Base-by-base conservation (phyloP, 2,113 vertebrate genomes). In the Thamnaconus septentrionalis region DNA sequence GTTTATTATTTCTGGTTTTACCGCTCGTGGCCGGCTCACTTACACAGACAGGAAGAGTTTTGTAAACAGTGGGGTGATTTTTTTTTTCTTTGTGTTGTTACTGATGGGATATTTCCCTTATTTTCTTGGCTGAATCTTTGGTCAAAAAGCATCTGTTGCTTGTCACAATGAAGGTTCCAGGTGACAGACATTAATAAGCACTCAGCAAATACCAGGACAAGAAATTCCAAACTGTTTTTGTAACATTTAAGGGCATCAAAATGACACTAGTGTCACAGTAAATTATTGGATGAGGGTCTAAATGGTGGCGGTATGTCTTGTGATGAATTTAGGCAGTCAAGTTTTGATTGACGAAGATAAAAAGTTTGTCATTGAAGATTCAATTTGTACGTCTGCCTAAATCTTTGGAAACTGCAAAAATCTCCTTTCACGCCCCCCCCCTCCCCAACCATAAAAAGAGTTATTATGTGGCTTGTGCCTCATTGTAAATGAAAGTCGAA, bases 161-260 rank as follows among this genome's bases (percentile, higher is more conserved):
- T 86, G 88, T 90, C 89, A 88, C 80, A 89, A 78, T 77, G 80
- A 80, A 83, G 73, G 88, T 90, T 91, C 84, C 58, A 72, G 82
- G 76, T 84, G 86, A 84, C 75, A 88, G 83, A 61, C 72, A 89
- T 85, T 83, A 88, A 89, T 87, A 85, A 78, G 82, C 79, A 69
- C 51, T 81, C 76, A 84, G 78, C 77, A 75, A 85, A 75, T 83
- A 80, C 66, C 79, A 80, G 85, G 82, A 71, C 81, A 77, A 73
- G 74, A 81, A 84, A 82, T 81, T 83, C 78, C 81, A 74, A 80
- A 77, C 69, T 63, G 67, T 63, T 75, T 77, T 55, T 31, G 18
- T 31, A 31, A 31, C 60, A 44, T 85, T 83, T 71, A 51, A 80
- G 85, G 82, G 73, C 81, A 75, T 67, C 61, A 87, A 86, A 81